A percentile compares a stretch with the other conserved stretches of the same genome.
Evolutionary conservation across 2,797 vertebrate genomes (phyloP).

Genomic region (Leptatherina wallacei): DNA sequence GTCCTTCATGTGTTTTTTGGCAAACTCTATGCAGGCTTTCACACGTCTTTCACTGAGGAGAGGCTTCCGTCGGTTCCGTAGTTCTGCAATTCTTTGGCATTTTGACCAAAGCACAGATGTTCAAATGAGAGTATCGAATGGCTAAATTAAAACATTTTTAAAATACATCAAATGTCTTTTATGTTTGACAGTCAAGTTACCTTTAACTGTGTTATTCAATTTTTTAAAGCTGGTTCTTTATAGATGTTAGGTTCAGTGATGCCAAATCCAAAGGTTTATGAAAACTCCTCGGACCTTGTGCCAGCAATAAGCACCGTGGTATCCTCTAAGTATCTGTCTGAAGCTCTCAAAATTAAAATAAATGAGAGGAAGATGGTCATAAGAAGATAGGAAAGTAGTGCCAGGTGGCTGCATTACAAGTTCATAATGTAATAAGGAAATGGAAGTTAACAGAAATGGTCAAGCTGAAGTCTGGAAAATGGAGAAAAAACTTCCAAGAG

Average conservation of each 20-base stretch:
- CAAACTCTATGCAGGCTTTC: no score
- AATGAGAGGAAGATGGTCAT: neutral
- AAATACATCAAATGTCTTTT: no score
- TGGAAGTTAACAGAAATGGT: neutral
- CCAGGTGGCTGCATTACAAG: neutral
- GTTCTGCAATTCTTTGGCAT: no score
- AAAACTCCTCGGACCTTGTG: neutral
- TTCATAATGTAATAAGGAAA: neutral
- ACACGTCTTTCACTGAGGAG: no score
- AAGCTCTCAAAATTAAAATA: neutral
- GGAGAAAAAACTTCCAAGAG: neutral
- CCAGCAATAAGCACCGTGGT: neutral
- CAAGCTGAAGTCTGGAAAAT: neutral
- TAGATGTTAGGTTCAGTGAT: neutral
- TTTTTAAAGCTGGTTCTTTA: neutral
- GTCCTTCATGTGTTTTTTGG: no score
- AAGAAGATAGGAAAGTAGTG: neutral
- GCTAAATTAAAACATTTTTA: no score
- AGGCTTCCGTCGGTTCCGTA: no score
- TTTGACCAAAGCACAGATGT: no score
- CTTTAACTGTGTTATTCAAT: neutral
- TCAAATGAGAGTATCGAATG: no score
- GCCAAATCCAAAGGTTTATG: neutral
- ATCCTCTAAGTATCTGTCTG: neutral
- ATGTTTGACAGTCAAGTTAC: no score